Base-by-base conservation (phyloP, 2,113 vertebrate genomes). In the Microtus ochrogaster region DNA sequence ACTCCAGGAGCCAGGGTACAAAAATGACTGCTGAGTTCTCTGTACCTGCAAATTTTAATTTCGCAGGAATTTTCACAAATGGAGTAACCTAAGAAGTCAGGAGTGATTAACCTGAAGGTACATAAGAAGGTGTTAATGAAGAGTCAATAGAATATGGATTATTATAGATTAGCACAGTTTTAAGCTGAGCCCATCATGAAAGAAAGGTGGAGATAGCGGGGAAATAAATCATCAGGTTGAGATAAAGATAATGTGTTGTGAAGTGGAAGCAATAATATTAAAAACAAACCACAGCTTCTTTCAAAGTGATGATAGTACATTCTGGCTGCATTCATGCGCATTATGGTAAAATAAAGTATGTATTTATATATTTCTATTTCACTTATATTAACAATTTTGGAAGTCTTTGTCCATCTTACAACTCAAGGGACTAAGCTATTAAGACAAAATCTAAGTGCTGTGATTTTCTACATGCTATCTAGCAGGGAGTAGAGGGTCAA, bases 121-220 rank as follows among this genome's bases (percentile, higher is more conserved):
- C 47, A 61, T 26, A 89, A 89, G n/a, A 47, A 28, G 73, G 63
- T 41, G 86, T 95, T 85, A 83, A 95, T 39, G n/a, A 95, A 84
- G 63, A 13, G 44, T 52, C 5, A 41, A 22, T 13, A 65, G 16
- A 65, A 14, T 66, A 94, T 94, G 82, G 95, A 91, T 96, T 95
- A 94, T 52, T 95, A 95, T 76, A 21, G 85, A 88, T 94, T 74
- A 72, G 72, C 44, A 92, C 83, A 95, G 94, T 68, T 95, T 91
- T 63, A 89, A 94, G 41, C 8, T 72, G 30, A 92, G 44, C 39
- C 55, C 44, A 92, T 78, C n/a, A 95, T 39, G 79, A 41, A n/a
- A 88, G 73, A 52, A 89, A 95, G 90, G 8, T 36, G 10, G 19
- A 95, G 84, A 79, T 28, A 14, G 30, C 8, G 65, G 9, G 30